Base-by-base conservation (phyloP, 2,113 vertebrate species). In the Boulengeromyrus knoepffleri region DNA sequence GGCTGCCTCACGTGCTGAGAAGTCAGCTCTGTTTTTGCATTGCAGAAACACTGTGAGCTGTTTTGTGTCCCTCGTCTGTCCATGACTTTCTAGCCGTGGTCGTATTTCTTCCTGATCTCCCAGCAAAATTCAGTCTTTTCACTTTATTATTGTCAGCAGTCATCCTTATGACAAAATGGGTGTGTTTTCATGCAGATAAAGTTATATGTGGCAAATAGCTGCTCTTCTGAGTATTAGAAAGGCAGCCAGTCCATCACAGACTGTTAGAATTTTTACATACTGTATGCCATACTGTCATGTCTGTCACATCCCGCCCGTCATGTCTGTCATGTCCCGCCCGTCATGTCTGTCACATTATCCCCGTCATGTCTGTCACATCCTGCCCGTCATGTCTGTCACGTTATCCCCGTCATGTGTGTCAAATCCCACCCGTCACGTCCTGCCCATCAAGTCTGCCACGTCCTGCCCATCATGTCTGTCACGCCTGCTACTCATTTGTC, bases 391-490 rank as follows among this genome's bases (percentile, higher is more conserved):
- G 49, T 50, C 49, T 50, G 49, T 3, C 0, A 3, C 0, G 15
- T 17, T 3, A 1, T 0, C 3, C 50, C 13, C 50, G 0, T 52
- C 50, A 52, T 52, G 50, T 52, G 15, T 52, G 50, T 52, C 50
- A 1, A 0, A 42, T 50, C 12, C 2, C 3, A 2, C 49, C 13
- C 12, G 0, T 15, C 49, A 52, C 0, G 13, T 15, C 50, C 13
- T 3, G 0, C 12, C 12, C 4, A 1, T 15, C 49, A 15, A 3
- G 50, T 52, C 15, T 17, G 50, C 0, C 50, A 52, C 15, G 15
- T 19, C 49, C 1, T 3, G 13, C 49, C 49, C 0, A 0, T 53
- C 52, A 53, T 19, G 52, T 53, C 17, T 5, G 52, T 1, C 52
- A 53, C 5, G 1, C 5, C 52, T 53, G 17, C 17, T 53, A 53